Evolutionary conservation across 2,797 vertebrate species (phyloP).

Genomic region (Pangasius mekongensis): DNA sequence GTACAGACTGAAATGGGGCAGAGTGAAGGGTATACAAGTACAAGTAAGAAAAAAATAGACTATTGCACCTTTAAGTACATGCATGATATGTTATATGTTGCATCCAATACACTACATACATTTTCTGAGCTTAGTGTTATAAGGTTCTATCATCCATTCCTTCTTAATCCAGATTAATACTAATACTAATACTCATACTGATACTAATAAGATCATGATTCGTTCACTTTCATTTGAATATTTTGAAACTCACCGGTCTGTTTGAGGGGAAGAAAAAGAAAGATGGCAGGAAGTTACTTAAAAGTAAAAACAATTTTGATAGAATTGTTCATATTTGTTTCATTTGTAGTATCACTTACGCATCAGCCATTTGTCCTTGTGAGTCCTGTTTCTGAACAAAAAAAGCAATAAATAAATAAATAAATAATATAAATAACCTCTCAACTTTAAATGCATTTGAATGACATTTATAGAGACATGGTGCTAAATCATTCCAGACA

Average conservation of each 20-base stretch:
- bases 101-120: not conserved
- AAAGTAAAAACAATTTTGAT: constrained; percentile 7
- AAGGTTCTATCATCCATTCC: not conserved
- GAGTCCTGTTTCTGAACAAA: constrained; percentile 14
- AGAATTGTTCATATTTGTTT: not conserved
- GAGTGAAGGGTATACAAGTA: not conserved
- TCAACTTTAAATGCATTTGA: not conserved
- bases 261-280: constrained; percentile 18
- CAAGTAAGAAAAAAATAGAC: not conserved
- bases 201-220: not conserved
- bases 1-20: too few relatives aligned
- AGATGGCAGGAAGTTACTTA: constrained; percentile 15
- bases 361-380: constrained; percentile 63
- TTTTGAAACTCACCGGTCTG: constrained; percentile 64
- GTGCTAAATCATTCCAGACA: not conserved
- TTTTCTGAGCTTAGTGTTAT: not conserved
- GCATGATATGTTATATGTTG: not conserved
- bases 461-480: not conserved
- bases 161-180: not conserved
- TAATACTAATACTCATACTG: too few relatives aligned
- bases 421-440: not conserved
- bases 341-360: constrained; percentile 61
- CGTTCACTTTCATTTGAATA: not conserved
- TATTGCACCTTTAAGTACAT: not conserved
- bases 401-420: not conserved